These are phyloP conservation scores for Calcarius lapponicus DNA, from an alignment of 2,797 vertebrate species.

Conservation along the genomic window DNA sequence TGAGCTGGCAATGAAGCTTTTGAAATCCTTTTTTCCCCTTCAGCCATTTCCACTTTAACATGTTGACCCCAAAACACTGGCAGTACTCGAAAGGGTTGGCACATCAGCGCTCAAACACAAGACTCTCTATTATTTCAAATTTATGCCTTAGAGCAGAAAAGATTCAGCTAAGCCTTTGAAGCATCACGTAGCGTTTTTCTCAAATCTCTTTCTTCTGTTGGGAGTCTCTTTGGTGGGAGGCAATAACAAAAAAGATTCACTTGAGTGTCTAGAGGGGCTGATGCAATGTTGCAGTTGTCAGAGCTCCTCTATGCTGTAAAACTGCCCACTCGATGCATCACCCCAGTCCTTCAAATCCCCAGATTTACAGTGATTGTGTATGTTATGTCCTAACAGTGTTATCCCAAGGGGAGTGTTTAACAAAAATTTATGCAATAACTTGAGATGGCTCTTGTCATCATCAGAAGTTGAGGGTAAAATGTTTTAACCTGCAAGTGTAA, in stretches of 20 bases:
- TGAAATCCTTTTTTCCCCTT: constrained; percentile 13
- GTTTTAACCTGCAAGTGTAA: background rate
- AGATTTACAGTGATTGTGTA: background rate
- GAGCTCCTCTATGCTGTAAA: background rate
- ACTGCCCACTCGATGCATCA: rapidly evolving
- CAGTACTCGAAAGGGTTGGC: background rate
- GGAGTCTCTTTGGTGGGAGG: background rate
- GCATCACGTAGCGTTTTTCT: background rate
- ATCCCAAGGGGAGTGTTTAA: background rate
- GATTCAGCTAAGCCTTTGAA: constrained; percentile 34
- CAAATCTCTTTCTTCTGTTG: constrained; percentile 7
- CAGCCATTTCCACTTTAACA: constrained; percentile 13
- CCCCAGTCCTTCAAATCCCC: background rate
- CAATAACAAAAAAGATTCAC: background rate
- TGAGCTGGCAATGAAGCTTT: background rate
- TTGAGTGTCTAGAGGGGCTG: background rate
- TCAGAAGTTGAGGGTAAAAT: background rate
- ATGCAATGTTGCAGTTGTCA: background rate
- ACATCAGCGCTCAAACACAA: background rate
- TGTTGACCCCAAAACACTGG: background rate
- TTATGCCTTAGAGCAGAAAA: constrained; percentile 24
- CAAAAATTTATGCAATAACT: background rate
- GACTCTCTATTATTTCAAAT: constrained; percentile 26
- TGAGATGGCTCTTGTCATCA: background rate
- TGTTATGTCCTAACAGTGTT: background rate